Base-by-base conservation (phyloP, 2,113 vertebrate species). In the Ciconia stormi region DNA sequence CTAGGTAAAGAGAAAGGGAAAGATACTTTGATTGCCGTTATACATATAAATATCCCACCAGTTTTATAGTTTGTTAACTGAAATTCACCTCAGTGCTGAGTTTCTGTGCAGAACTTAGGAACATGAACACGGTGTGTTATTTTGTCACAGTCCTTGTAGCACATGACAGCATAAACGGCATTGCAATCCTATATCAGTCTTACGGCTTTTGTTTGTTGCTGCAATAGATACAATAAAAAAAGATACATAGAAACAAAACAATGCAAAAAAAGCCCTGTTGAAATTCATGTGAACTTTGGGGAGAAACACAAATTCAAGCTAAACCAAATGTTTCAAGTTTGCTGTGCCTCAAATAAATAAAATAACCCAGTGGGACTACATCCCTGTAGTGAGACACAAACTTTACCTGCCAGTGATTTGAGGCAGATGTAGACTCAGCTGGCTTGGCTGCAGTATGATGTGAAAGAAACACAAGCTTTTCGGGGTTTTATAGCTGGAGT, bases 401-500 rank as follows among this genome's bases (percentile, higher is more conserved):
- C 76, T 94, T 91, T 97, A 95, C 94, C 93, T 97, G 95, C 94
- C 91, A 95, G 92, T 96, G 92, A 97, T 94, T 95, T 88, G 95
- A 96, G 97, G 80, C 93, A 97, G 97, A 97, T 97, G 95, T 96
- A 87, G 87, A 52, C 87, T 96, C 93, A 96, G 93, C 87, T 97
- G 96, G 52, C 89, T 95, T 93, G 95, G 90, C 89, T 97, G 82
- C 81, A 95, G 55, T 59, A 53, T 30, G 80, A 96, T 95, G 97
- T 92, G 91, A 96, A 96, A 89, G 79, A 87, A 96, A 84, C 90
- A 93, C 93, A 95, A 70, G 78, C 77, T 96, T 93, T 96, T 92
- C 3, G 2, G 93, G 74, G 22, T 95, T 95, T 96, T 97, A 97
- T 97, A 88, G 90, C 78, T 89, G 79, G 44, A 94, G 86, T 93